Evolutionary conservation across 1,140 invertebrate species (phyloP).

Genomic region (Diplogasteroides magnus): DNA sequence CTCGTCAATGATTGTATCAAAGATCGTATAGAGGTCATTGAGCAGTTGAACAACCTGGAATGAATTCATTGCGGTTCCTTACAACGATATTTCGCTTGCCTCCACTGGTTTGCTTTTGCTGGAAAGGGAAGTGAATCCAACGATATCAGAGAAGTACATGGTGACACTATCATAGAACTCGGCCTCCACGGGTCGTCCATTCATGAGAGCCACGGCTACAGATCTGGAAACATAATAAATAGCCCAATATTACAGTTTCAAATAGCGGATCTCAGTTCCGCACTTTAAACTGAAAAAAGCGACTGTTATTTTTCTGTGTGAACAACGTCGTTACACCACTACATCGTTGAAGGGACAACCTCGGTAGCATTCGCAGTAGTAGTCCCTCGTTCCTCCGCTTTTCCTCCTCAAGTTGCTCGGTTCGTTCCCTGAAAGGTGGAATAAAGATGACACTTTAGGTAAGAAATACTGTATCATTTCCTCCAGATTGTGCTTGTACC

Average conservation of each 20-base stretch:
- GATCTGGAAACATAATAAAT: constrained; percentile 2
- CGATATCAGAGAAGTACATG: constrained; percentile 30
- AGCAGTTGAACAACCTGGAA: constrained; percentile 73
- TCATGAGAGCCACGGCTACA: constrained; percentile 54
- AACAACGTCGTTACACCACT: background rate
- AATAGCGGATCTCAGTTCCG: no score
- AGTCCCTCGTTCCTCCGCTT: constrained; percentile 87
- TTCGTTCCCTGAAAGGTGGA: constrained; percentile 68
- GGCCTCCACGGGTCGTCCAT: constrained; percentile 23
- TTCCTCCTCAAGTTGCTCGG: constrained; percentile 83
- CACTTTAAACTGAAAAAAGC: no score
- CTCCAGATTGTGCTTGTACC: constrained; percentile 75
- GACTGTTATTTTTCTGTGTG: no score
- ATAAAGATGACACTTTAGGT: background rate
- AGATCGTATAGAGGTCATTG: constrained; percentile 88
- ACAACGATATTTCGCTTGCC: constrained; percentile 57
- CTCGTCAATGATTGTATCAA: constrained; percentile 87
- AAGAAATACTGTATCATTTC: constrained; percentile 63
- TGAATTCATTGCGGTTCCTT: background rate
- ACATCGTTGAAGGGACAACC: constrained; percentile 55
- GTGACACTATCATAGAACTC: constrained; percentile 24
- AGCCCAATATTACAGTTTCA: no score
- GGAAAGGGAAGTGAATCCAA: constrained; percentile 26
- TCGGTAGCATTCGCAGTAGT: constrained; percentile 80
- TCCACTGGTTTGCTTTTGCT: constrained; percentile 44